A percentile compares a stretch with the other conserved stretches of the same genome.
phyloP scores from a whole-genome alignment of 2,113 vertebrate genomes.

The Pantherophis guttatus region DNA sequence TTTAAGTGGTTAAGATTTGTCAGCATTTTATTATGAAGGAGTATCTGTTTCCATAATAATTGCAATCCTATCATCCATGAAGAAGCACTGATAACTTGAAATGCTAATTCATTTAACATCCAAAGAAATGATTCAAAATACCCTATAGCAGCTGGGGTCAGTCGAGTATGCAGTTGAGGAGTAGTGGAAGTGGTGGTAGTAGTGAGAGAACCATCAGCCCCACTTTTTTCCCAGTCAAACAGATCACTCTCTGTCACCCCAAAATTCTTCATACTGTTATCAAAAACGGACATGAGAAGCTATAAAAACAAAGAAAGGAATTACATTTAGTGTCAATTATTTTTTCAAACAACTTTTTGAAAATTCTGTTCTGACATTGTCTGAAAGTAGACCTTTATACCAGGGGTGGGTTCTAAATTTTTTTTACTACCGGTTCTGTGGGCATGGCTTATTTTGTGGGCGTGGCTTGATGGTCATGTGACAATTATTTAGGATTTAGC shows the following conservation, averaged over 20 bases:
- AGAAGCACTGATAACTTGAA: background rate
- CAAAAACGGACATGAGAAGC: slow-evolving; percentile 96
- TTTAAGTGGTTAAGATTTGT: background rate
- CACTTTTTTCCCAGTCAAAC: slow-evolving; percentile 95
- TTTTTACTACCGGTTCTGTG: too few species aligned
- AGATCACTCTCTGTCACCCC: slow-evolving; percentile 93
- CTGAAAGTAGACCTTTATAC: background rate
- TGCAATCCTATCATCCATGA: background rate
- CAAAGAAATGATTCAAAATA: slow-evolving; percentile 51
- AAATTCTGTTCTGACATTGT: background rate
- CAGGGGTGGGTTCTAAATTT: too few species aligned
- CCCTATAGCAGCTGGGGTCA: slow-evolving; percentile 94
- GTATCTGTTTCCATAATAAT: background rate
- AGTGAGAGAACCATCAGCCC: slow-evolving; percentile 83
- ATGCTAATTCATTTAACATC: background rate
- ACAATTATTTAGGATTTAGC: too few species aligned
- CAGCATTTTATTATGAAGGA: background rate
- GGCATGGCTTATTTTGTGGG: too few species aligned
- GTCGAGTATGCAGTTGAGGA: slow-evolving; percentile 91
- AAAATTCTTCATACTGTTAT: slow-evolving; percentile 94
- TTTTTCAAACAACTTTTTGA: background rate
- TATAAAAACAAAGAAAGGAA: slow-evolving; percentile 60
- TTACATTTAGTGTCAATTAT: background rate
- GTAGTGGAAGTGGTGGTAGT: slow-evolving; percentile 85
- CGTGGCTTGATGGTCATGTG: too few species aligned